A percentile compares a stretch with the other conserved stretches of the same genome.
These are phyloP conservation scores for Siphonodentalium dalli DNA, from an alignment of 2,888 invertebrate species.

Conservation along the genomic window DNA sequence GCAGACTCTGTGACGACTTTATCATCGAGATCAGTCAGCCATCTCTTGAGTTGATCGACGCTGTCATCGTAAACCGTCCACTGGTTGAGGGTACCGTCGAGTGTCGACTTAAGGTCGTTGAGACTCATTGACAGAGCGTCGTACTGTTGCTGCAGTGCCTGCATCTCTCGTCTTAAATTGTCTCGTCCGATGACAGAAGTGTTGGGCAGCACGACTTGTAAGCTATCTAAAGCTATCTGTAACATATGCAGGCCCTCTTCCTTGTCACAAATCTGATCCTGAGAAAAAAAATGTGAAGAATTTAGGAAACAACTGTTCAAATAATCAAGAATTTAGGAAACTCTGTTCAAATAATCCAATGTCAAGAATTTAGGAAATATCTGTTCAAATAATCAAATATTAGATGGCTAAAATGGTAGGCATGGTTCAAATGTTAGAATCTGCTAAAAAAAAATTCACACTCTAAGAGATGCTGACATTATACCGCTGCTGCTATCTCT, in stretches of 20 bases:
- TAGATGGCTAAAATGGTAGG: too few relatives aligned
- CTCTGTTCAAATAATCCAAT: too few relatives aligned
- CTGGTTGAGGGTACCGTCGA: constrained; percentile 85
- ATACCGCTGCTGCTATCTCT: too few relatives aligned
- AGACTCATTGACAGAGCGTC: constrained; percentile 84
- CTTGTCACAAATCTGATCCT: constrained; percentile 53
- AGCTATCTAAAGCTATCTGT: constrained; percentile 57
- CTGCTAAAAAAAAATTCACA: too few relatives aligned
- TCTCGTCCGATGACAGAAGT: constrained; percentile 92
- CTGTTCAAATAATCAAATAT: too few relatives aligned
- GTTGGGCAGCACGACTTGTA: constrained; percentile 72
- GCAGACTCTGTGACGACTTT: constrained; percentile 84
- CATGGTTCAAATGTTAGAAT: too few relatives aligned
- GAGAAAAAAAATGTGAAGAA: constrained; percentile 9
- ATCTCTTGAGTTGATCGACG: constrained; percentile 77
- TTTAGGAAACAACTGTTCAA: too few relatives aligned
- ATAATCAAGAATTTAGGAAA: too few relatives aligned
- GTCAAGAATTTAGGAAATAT: too few relatives aligned
- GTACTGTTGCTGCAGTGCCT: constrained; percentile 84
- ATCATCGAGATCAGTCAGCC: constrained; percentile 79
- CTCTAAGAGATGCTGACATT: too few relatives aligned
- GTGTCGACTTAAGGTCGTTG: constrained; percentile 73
- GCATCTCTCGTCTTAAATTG: constrained; percentile 81
- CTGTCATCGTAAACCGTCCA: constrained; percentile 95
- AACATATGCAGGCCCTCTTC: constrained; percentile 58